These are phyloP conservation scores for Chironomus tepperi DNA, from an alignment of 1,140 invertebrate genomes.

Conservation along the genomic window DNA sequence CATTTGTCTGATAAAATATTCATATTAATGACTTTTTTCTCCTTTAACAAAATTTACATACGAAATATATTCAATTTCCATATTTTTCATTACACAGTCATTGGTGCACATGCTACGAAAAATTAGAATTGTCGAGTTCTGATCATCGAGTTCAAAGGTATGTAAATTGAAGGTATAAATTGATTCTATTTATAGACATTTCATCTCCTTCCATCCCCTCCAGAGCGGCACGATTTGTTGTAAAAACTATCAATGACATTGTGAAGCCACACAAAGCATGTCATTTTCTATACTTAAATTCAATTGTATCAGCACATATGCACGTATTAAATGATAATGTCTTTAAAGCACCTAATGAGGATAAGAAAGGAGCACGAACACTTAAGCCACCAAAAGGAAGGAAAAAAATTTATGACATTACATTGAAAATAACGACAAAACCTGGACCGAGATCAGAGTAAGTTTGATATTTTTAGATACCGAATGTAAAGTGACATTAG, in stretches of 20 bases:
- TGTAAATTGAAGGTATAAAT: slow-evolving; percentile 28
- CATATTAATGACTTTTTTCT: too few relatives aligned
- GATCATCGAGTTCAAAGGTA: slow-evolving; percentile 36
- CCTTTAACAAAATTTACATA: too few relatives aligned
- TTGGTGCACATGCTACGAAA: slow-evolving; percentile 74
- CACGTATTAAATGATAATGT: slow-evolving; percentile 35
- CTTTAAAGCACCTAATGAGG: slow-evolving; percentile 41
- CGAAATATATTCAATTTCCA: neutral
- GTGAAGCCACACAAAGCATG: slow-evolving; percentile 51
- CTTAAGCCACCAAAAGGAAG: slow-evolving; percentile 43
- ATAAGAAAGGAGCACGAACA: slow-evolving; percentile 41
- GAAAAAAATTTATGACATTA: slow-evolving; percentile 47
- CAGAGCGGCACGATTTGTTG: slow-evolving; percentile 46
- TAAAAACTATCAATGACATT: slow-evolving; percentile 54
- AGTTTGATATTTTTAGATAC: neutral
- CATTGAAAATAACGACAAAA: slow-evolving; percentile 52
- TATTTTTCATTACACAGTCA: slow-evolving; percentile 42
- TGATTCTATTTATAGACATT: neutral
- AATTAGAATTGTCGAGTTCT: slow-evolving; percentile 43
- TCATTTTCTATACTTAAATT: slow-evolving; percentile 37
- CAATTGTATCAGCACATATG: slow-evolving; percentile 35
- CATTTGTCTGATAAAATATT: too few relatives aligned
- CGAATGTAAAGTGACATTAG: too few relatives aligned
- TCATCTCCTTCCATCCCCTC: slow-evolving; percentile 28
- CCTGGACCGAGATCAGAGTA: slow-evolving; percentile 50